phyloP scores from a whole-genome alignment of 2,113 vertebrate species.

The Catharus bicknelli region DNA sequence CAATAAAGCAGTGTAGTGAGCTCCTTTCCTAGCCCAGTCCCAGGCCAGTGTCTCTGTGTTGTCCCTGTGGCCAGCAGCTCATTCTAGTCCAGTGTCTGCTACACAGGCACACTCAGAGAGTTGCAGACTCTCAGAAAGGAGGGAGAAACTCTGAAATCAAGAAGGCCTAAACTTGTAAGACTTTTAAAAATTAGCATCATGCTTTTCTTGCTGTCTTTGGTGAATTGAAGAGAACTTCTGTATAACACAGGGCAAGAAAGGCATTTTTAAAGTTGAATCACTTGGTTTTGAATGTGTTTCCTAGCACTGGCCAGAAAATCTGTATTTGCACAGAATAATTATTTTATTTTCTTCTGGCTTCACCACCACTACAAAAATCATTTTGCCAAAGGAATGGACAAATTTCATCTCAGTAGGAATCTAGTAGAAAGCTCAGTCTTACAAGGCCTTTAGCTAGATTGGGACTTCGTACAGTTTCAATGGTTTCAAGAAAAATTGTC shows the following conservation, averaged over 20 bases:
- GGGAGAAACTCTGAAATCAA: not conserved
- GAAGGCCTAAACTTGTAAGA: not conserved
- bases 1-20: rapidly evolving
- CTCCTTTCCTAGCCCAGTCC: not conserved
- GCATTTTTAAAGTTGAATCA: not conserved
- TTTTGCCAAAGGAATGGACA: not conserved
- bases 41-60: not conserved
- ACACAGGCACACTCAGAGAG: not conserved
- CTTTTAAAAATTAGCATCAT: not conserved
- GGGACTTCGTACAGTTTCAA: not conserved
- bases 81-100: not conserved
- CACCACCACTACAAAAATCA: not conserved
- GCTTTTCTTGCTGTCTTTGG: not conserved
- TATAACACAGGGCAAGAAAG: not conserved
- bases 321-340: not conserved
- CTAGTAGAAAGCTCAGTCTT: not conserved
- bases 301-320: not conserved
- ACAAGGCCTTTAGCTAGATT: not conserved
- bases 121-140: not conserved
- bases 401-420: not conserved
- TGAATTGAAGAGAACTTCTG: not conserved
- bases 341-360: not conserved
- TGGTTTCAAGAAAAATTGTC: not conserved
- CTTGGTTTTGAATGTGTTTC: not conserved
- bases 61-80: not conserved